Percentiles rank a stretch among this genome's conserved stretches.
phyloP scores from a whole-genome alignment of 2,888 invertebrate genomes.

The Trachelus iudaicus region DNA sequence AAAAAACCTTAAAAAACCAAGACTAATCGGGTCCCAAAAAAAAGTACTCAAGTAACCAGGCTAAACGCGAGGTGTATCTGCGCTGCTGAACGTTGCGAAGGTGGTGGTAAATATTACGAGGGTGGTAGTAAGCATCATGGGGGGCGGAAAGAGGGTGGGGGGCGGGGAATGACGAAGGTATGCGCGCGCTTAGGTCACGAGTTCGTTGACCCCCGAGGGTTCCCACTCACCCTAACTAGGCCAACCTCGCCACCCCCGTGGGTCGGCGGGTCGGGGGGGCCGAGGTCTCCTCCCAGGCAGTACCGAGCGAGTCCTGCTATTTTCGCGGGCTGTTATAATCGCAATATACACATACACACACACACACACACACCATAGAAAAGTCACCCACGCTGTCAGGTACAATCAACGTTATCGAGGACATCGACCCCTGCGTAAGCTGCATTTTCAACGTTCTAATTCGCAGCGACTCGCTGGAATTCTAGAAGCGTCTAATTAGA shows the following conservation, averaged over 20 bases:
- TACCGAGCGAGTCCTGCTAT: conserved; percentile 40
- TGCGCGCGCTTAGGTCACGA: conserved; percentile 60
- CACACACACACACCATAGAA: conserved; percentile 16
- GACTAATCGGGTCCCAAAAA: conserved; percentile 42
- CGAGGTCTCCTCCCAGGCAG: neutral
- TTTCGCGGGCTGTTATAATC: conserved; percentile 39
- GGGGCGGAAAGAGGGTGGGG: conserved; percentile 66
- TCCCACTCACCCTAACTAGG: conserved; percentile 62
- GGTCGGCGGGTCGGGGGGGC: conserved; percentile 23
- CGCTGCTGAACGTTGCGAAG: conserved; percentile 29
- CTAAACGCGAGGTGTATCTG: conserved; percentile 13
- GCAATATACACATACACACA: neutral
- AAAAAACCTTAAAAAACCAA: neutral
- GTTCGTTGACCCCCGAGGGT: conserved; percentile 63
- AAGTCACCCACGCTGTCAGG: conserved; percentile 39
- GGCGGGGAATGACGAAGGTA: conserved; percentile 60
- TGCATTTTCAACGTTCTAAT: neutral
- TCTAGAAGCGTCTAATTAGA: neutral
- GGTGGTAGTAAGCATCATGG: conserved; percentile 66
- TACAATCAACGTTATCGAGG: conserved; percentile 54
- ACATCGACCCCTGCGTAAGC: conserved; percentile 31
- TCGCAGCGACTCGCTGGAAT: neutral
- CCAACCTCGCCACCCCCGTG: conserved; percentile 42
- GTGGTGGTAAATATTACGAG: conserved; percentile 54
- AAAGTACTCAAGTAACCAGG: neutral